Evolutionary conservation across 2,888 invertebrate genomes (phyloP).

Genomic region (Plusia festucae): DNA sequence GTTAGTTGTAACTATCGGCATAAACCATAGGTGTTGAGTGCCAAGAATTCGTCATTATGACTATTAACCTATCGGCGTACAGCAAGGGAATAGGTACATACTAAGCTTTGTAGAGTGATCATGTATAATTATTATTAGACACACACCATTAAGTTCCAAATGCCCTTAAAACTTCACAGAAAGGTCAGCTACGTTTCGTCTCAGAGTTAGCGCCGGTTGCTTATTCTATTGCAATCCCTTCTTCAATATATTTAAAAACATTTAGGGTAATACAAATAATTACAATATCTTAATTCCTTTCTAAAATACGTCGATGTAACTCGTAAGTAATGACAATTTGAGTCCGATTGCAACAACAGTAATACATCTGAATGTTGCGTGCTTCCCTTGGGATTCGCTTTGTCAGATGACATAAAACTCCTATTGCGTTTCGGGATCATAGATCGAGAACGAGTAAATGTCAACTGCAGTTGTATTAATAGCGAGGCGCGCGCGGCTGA

Average conservation of each 20-base stretch:
- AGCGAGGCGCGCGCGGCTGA: conserved; percentile 67
- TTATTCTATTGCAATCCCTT: too few species aligned
- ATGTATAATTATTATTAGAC: conserved; percentile 23
- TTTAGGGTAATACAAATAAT: too few species aligned
- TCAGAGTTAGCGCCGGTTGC: neutral
- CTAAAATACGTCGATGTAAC: too few species aligned
- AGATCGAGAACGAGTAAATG: conserved; percentile 86
- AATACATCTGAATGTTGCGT: neutral
- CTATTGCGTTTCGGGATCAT: conserved; percentile 75
- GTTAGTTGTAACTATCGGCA: conserved; percentile 38
- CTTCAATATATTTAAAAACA: too few species aligned
- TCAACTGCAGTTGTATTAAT: conserved; percentile 86
- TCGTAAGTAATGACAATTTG: neutral
- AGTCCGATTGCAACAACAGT: neutral
- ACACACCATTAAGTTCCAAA: neutral
- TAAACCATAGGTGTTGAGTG: conserved; percentile 27
- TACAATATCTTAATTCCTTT: too few species aligned
- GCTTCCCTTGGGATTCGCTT: neutral
- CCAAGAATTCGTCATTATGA: conserved; percentile 49
- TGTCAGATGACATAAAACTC: conserved; percentile 62
- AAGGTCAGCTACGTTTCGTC: neutral
- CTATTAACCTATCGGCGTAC: conserved; percentile 28
- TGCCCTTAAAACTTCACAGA: neutral
- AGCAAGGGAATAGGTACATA: conserved; percentile 22
- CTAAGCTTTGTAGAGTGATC: conserved; percentile 11